phyloP scores from a whole-genome alignment of 92 coral and sea anemone genomes.

The Porites cylindrica region DNA sequence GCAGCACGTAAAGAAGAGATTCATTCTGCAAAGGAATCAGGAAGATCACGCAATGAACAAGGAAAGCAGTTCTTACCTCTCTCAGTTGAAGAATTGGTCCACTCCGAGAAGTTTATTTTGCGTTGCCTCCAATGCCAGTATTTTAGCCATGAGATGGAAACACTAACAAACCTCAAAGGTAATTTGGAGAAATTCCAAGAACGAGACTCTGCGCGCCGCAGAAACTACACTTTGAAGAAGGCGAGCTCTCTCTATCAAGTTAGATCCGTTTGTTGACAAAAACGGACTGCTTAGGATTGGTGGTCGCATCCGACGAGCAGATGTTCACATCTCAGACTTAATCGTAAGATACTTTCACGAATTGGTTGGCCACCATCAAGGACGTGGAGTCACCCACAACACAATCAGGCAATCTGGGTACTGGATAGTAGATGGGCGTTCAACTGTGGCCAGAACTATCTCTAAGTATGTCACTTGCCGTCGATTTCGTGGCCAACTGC shows the following conservation, averaged over 20 bases:
- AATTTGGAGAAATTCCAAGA: not conserved
- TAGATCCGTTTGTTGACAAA: not conserved
- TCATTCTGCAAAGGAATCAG: not conserved
- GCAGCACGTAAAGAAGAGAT: not conserved
- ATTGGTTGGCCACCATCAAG: conserved; percentile 10
- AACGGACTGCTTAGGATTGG: too few species aligned
- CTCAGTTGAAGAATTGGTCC: conserved; percentile 49
- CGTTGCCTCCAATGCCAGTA: not conserved
- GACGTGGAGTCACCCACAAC: conserved; percentile 11
- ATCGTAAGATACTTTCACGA: conserved; percentile 18
- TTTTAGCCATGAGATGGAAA: not conserved
- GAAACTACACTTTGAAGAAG: not conserved
- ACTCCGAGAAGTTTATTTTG: conserved; percentile 57
- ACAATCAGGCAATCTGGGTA: conserved; percentile 26
- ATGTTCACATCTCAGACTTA: not conserved
- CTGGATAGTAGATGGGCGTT: conserved; percentile 18
- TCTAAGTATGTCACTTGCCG: conserved; percentile 5
- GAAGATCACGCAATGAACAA: not conserved
- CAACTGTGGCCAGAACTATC: not conserved
- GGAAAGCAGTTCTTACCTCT: not conserved
- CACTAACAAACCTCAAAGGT: too few species aligned
- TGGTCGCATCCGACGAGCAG: not conserved
- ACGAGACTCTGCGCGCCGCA: not conserved
- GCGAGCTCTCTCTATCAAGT: not conserved
- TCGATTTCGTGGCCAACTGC: conserved; percentile 9